Evolutionary conservation across 2,888 invertebrate genomes (phyloP), one percentile per base, ranked within the genome.

Genomic region (Dendrolimus pini): DNA sequence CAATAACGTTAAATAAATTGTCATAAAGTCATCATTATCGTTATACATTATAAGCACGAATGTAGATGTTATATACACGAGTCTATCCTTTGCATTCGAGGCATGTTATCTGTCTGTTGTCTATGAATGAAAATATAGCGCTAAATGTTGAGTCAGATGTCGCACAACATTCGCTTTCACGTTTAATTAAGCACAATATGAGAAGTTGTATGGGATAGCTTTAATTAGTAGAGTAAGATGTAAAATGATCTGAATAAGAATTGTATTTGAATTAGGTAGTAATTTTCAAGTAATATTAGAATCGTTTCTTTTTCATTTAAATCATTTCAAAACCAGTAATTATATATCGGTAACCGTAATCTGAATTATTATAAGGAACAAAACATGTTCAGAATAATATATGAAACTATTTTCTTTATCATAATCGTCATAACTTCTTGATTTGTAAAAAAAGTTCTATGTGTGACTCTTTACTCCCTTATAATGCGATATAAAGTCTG

Each of bases 121-220:
- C 47, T 30, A 47, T 12, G 9, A 47, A 47, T 47, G 30, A 47
- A 47, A 2, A 12, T 9, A 47, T 47, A 47, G 47, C 1, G 47
- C 9, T 47, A 61, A 42, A 67, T 60, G 63, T 59, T 62, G 60
- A 64, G 61, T 47, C 9, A 47, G 54, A 64, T 62, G 60, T 59
- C 71, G 76, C 80, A 80, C 79, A 62, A 70, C 69, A 75, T 73
- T 74, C 69, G 82, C 82, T 83, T 83, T 79, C 70, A 76, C 65
- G 65, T 78, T 75, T 69, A 78, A 78, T 71, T 75, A 73, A 82
- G 85, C 88, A 89, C 87, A 74, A 84, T 77, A 77, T 77, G 75
- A 84, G 71, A 87, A 82, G 82, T 88, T 86, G 83, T 86, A 89
- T 89, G 90, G 89, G 89, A 89, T 89, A 90, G 90, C 89, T 90